Percentiles rank a stretch among this genome's conserved stretches.
These are phyloP conservation scores for Acheta domesticus DNA, from an alignment of 2,888 invertebrate genomes.

Conservation along the genomic window DNA sequence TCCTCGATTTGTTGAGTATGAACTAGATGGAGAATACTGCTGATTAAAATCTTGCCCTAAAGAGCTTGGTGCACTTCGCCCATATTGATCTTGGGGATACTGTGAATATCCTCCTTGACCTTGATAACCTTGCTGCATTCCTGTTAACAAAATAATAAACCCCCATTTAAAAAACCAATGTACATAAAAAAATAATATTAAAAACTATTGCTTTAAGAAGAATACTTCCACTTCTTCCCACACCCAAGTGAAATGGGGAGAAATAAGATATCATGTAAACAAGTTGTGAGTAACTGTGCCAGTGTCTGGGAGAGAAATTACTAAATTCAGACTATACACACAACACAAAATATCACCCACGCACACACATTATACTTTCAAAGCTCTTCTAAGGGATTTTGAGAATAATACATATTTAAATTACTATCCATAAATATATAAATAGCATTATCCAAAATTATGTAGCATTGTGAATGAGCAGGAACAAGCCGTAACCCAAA, in stretches of 20 bases:
- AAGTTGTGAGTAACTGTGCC: slow-evolving; percentile 11
- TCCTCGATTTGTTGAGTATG: slow-evolving; percentile 42
- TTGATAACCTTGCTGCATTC: slow-evolving; percentile 48
- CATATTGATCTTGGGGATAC: slow-evolving; percentile 49
- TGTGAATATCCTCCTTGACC: slow-evolving; percentile 49
- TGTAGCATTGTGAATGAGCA: too few species aligned
- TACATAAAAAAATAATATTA: background rate
- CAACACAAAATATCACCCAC: background rate
- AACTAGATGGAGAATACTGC: slow-evolving; percentile 47
- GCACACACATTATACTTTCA: too few species aligned
- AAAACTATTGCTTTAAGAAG: too few species aligned
- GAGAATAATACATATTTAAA: too few species aligned
- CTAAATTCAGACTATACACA: background rate
- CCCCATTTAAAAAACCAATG: too few species aligned
- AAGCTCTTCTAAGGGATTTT: too few species aligned
- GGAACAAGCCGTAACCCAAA: too few species aligned
- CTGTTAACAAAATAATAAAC: slow-evolving; percentile 40
- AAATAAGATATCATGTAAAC: background rate
- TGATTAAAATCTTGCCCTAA: slow-evolving; percentile 50
- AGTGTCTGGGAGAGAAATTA: background rate
- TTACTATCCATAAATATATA: too few species aligned
- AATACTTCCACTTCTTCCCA: too few species aligned
- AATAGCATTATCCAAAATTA: too few species aligned
- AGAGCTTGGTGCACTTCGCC: slow-evolving; percentile 46
- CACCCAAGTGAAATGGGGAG: too few species aligned